Conservation (phyloP, 2,888 invertebrate species). For the Philopedon plagiatum region DNA sequence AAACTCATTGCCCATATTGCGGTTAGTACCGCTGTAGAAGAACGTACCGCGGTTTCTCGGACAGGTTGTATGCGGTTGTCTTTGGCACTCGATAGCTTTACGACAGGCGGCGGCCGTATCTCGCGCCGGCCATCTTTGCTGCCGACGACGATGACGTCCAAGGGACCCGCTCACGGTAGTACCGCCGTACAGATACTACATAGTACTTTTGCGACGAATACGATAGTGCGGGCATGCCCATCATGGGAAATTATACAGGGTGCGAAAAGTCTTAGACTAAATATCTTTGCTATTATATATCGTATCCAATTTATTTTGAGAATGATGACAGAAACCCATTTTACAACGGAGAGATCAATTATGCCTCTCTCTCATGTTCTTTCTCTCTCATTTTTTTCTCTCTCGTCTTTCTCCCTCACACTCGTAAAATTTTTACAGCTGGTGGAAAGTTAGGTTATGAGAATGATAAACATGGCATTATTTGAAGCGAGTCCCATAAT, state of each 20-base stretch:
- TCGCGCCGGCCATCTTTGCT: conserved; percentile 28
- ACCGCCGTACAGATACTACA: not conserved
- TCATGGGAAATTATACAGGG: not conserved
- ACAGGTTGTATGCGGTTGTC: conserved; percentile 10
- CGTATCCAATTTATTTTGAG: too few relatives aligned
- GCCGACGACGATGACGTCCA: conserved; percentile 2
- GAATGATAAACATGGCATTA: too few relatives aligned
- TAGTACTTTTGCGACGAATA: conserved; percentile 4
- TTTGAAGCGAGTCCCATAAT: too few relatives aligned
- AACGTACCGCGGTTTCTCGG: conserved; percentile 5
- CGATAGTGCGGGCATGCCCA: not conserved
- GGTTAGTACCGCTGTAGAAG: not conserved
- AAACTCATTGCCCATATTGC: not conserved
- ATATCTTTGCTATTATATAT: too few relatives aligned
- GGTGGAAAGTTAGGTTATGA: too few relatives aligned
- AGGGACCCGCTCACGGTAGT: conserved; percentile 13
- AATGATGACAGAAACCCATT: too few relatives aligned
- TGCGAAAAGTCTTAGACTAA: too few relatives aligned
- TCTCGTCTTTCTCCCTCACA: too few relatives aligned
- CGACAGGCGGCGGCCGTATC: conserved; percentile 27
- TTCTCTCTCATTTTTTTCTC: too few relatives aligned
- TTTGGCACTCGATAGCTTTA: conserved; percentile 10
- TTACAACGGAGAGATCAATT: too few relatives aligned
- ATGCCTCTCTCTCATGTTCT: too few relatives aligned
- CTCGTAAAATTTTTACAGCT: too few relatives aligned